A percentile compares a stretch with the other conserved stretches of the same genome.
These are phyloP conservation scores for Papilio aristodemus DNA, from an alignment of 1,140 invertebrate genomes.

Conservation along the genomic window DNA sequence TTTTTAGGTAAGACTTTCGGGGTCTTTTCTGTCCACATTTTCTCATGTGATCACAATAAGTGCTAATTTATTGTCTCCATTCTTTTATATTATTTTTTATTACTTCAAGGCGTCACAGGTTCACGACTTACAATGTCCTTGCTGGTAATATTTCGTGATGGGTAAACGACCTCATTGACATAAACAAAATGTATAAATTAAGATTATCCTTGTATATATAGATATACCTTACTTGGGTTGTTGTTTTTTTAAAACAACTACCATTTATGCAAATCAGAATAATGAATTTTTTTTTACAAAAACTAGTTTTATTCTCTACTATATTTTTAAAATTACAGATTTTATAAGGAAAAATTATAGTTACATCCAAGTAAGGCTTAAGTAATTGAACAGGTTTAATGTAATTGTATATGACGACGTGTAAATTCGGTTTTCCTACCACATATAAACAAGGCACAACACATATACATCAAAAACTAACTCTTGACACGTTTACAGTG, in stretches of 20 bases:
- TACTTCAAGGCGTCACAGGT: neutral
- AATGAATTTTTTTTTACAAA: slow-evolving; percentile 2
- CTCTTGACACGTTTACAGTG: neutral
- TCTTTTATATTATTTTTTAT: neutral
- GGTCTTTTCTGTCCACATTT: no score
- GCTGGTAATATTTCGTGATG: neutral
- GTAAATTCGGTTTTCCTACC: neutral
- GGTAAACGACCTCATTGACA: slow-evolving; percentile 4
- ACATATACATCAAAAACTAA: no score
- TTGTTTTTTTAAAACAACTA: no score
- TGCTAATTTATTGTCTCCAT: neutral
- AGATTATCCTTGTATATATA: no score
- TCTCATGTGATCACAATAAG: no score
- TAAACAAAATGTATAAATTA: slow-evolving; percentile 1
- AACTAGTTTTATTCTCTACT: no score
- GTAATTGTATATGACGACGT: neutral
- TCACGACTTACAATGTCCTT: neutral
- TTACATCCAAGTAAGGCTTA: neutral
- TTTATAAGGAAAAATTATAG: neutral
- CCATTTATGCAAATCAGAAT: neutral
- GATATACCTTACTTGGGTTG: no score
- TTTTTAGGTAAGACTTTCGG: no score
- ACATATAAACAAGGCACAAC: neutral
- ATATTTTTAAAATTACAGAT: neutral
- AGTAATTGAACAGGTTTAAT: slow-evolving; percentile 3